These are phyloP conservation scores for Pseudomyrmex flavicornis DNA, from an alignment of 1,140 invertebrate species.

Conservation along the genomic window DNA sequence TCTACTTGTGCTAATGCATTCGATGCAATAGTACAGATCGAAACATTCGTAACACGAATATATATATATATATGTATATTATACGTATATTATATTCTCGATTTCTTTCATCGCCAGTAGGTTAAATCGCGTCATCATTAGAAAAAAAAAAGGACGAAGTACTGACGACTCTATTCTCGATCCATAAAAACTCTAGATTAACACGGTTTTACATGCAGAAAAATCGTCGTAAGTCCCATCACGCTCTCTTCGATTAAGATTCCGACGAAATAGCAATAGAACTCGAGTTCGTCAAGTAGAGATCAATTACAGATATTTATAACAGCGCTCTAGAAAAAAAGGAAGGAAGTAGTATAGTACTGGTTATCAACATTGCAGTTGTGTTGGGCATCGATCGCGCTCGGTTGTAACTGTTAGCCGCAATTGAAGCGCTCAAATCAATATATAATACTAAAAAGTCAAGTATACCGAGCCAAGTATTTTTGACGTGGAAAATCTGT, in stretches of 20 bases:
- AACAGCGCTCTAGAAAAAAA: not conserved
- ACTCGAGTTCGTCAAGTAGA: constrained; percentile 9
- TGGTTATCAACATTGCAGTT: not conserved
- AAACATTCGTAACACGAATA: constrained; percentile 14
- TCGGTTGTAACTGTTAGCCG: not conserved
- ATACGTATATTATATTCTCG: not conserved
- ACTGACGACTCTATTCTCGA: constrained; percentile 26
- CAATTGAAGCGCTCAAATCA: constrained; percentile 4
- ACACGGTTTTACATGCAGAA: constrained; percentile 41
- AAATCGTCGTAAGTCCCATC: constrained; percentile 29
- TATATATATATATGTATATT: too few species aligned
- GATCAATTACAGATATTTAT: constrained; percentile 38
- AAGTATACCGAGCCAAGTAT: not conserved
- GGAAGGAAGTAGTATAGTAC: constrained; percentile 1
- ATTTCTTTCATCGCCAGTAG: not conserved
- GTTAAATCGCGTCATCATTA: not conserved
- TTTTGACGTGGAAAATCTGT: not conserved
- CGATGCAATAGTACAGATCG: constrained; percentile 30
- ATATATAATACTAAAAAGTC: not conserved
- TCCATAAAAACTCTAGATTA: constrained; percentile 30
- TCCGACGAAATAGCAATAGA: constrained; percentile 6
- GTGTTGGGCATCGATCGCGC: constrained; percentile 1
- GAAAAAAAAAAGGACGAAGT: not conserved
- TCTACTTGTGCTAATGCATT: constrained; percentile 63
- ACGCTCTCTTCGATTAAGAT: constrained; percentile 38